Base-by-base conservation (phyloP, 1,140 invertebrate genomes). In the Magallana ariakensis region DNA sequence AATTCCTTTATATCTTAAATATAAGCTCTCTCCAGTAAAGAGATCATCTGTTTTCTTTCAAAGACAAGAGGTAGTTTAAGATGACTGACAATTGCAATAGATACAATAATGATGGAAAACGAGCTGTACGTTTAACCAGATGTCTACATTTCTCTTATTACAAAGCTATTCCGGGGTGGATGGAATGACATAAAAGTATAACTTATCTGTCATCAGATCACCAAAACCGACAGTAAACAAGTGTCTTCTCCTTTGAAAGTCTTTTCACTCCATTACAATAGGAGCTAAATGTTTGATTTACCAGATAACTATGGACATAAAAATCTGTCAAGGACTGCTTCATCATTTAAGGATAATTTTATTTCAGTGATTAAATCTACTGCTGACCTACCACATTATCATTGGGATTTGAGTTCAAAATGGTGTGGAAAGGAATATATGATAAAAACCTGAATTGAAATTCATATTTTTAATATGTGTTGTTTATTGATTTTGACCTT, bases 211-310 rank as follows among this genome's bases (percentile, higher is more conserved):
- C 11, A 26, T 75, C 66, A 26, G 66, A 75, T 75, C 33, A 13
- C 22, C 66, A 75, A 26, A 4, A 26, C 13, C 33, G 26, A 75
- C 22, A 75, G 66, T 75, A 26, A 26, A 75, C 13, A 33, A 11
- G 66, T 75, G 9, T 11, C 11, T 22, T 19, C 66, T 26, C 66
- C 66, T 33, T 13, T 75, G 66, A 26, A 75, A 75, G 13, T 19
- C 33, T 46, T 46, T 75, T 75, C 33, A 75, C 22, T 26, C 66
- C 66, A 33, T 11, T 75, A 26, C 7, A 75, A 19, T 6, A 33
- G 33, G 13, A 75, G 22, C 33, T 26, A 13, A 75, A 75, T 75
- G 66, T 75, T 19, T 75, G 66, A 75, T 75, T 26, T 75, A 75
- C 66, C 22, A 26, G 66, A 75, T 75, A 75, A 70, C 62, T 62